phyloP scores from a whole-genome alignment of 2,113 vertebrate genomes.

The Excalfactoria chinensis region DNA sequence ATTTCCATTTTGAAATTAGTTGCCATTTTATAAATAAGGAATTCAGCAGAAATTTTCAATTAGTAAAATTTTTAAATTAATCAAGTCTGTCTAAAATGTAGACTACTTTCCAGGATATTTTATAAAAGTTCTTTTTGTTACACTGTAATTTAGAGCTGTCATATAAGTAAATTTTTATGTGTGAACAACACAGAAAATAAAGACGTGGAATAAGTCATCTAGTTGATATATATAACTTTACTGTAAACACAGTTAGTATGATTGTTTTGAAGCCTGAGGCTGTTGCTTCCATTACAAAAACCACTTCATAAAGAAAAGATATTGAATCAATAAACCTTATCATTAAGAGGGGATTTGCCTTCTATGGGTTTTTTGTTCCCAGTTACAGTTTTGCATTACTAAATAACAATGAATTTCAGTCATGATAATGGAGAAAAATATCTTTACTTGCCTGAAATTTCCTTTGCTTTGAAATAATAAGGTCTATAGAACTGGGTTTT shows the following conservation, averaged over 20 bases:
- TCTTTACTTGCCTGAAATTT: conserved; percentile 11
- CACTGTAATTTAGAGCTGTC: background rate
- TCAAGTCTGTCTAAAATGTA: background rate
- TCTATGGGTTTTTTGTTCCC: background rate
- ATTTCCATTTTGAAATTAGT: background rate
- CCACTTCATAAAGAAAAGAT: background rate
- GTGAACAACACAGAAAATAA: background rate
- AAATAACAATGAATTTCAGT: conserved; percentile 2
- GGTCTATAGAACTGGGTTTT: background rate
- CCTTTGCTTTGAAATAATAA: background rate
- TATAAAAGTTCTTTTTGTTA: background rate
- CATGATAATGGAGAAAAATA: conserved; percentile 4
- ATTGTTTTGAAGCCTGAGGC: conserved; percentile 32
- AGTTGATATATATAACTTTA: background rate
- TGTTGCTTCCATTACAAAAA: conserved; percentile 51
- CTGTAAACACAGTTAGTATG: conserved; percentile 1
- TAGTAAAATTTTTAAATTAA: background rate
- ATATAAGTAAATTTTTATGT: conserved; percentile 11
- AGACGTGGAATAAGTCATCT: conserved; percentile 12
- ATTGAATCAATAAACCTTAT: conserved; percentile 12
- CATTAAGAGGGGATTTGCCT: conserved; percentile 33
- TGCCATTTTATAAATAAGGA: background rate
- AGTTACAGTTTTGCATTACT: conserved; percentile 19
- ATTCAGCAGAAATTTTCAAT: background rate
- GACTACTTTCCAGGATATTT: background rate